Conservation (phyloP, 2,888 invertebrate genomes). For the Melinopterus prodromus region DNA sequence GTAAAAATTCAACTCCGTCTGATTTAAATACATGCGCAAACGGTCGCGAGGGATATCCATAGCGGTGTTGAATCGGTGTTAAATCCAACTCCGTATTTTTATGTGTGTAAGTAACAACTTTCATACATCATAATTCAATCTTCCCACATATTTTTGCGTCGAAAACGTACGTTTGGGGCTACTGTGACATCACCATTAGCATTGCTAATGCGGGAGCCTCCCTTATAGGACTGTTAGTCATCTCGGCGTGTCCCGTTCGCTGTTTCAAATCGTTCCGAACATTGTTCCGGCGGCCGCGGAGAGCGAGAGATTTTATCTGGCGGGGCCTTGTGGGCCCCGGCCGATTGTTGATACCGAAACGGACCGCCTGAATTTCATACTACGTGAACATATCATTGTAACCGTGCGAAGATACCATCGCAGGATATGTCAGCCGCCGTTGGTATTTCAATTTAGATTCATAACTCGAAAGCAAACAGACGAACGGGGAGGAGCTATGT, state of each 20-base stretch:
- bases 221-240: not conserved
- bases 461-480: constrained; percentile 4
- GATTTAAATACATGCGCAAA: no score
- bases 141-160: no score
- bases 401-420: not conserved
- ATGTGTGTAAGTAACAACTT: no score
- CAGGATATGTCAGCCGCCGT: not conserved
- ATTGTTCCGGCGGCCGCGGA: not conserved
- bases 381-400: constrained; percentile 4
- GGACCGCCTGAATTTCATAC: not conserved
- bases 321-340: not conserved
- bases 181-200: not conserved
- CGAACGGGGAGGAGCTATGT: not conserved
- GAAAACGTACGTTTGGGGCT: not conserved
- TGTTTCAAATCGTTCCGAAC: not conserved
- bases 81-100: no score
- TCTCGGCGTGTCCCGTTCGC: not conserved
- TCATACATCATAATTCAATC: no score
- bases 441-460: constrained; percentile 4
- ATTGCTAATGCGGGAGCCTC: not conserved
- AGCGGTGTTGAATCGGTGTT: no score
- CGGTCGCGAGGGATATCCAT: no score
- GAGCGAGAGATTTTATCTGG: not conserved
- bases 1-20: no score
- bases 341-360: not conserved